phyloP scores from a whole-genome alignment of 2,113 vertebrate species.

The Spea multiplicata region DNA sequence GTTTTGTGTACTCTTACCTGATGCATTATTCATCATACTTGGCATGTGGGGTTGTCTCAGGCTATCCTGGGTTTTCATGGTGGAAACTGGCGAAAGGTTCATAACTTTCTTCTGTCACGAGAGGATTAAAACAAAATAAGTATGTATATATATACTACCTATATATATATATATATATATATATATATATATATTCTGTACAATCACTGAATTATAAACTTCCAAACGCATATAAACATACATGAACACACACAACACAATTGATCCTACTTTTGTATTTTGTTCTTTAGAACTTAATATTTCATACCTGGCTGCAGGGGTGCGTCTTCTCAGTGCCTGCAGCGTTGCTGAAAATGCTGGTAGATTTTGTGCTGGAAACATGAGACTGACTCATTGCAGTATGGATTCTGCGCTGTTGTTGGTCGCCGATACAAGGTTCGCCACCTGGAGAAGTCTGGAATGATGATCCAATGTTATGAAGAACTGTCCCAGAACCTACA shows the following conservation, averaged over 20 bases:
- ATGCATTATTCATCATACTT: conserved; percentile 49
- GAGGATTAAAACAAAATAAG: conserved; percentile 15
- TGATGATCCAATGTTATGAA: conserved; percentile 62
- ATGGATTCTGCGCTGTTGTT: conserved; percentile 72
- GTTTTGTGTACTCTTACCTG: too few species aligned
- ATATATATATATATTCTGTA: too few species aligned
- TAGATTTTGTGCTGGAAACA: conserved; percentile 76
- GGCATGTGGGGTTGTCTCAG: conserved; percentile 71
- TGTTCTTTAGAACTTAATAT: neutral
- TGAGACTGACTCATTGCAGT: conserved; percentile 70
- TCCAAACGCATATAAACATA: neutral
- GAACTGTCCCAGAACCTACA: conserved; percentile 72
- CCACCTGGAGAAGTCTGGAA: conserved; percentile 64
- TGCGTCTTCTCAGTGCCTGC: conserved; percentile 64
- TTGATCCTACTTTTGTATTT: neutral
- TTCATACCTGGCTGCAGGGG: conserved; percentile 69
- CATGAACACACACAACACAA: neutral
- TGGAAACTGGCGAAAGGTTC: conserved; percentile 67
- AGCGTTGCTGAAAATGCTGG: conserved; percentile 63
- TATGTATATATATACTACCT: too few species aligned
- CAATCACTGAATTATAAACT: neutral
- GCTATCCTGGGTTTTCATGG: conserved; percentile 68
- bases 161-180: too few species aligned
- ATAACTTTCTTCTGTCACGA: conserved; percentile 68
- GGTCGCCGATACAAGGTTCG: conserved; percentile 66